Base-by-base conservation (phyloP, 2,113 vertebrate genomes). In the Myiopsitta monachus region DNA sequence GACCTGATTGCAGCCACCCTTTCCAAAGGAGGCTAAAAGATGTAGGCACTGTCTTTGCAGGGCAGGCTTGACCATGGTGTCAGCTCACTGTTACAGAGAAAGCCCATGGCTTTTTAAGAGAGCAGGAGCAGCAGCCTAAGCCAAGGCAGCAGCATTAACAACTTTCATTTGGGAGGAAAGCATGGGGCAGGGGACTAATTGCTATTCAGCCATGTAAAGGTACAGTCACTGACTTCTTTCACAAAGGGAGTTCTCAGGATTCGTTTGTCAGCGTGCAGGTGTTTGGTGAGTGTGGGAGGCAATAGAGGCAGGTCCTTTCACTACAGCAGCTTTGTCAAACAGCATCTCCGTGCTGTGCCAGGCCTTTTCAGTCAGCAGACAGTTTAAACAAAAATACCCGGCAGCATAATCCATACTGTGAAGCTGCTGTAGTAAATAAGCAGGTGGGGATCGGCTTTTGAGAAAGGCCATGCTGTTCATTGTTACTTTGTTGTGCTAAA, bases 401-500 rank as follows among this genome's bases (percentile, higher is more conserved):
- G 70, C 94, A 89, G 61, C 64, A 47, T 24, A 82, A 86, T 49
- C 84, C 86, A 6, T 76, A 64, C 88, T 39, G 83, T 38, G 74
- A 94, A 83, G 66, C 95, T 93, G 95, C 83, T 7, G 16, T 31
- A 83, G 81, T 79, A 78, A 90, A 93, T 77, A 75, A 94, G 47
- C 88, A 89, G 83, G 94, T 84, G 67, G 67, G 33, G 69, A 81
- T 51, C 1, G 0, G 61, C 81, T 87, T 83, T 63, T 14, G 30
- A 78, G 85, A 79, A 90, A 47, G 84, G 83, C 81, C 86, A 7
- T 7, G 39, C 63, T 91, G 83, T 33, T 31, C 47, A 1, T 77
- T 62, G 75, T 87, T 92, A 73, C 91, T 95, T 92, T 94, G 55
- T 86, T 61, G 87, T 92, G 76, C 85, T 95, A 81, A 88, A 83